A percentile compares a stretch with the other conserved stretches of the same genome.
phyloP scores from a whole-genome alignment of 2,888 invertebrate species.

The Dexiosoma caninum region DNA sequence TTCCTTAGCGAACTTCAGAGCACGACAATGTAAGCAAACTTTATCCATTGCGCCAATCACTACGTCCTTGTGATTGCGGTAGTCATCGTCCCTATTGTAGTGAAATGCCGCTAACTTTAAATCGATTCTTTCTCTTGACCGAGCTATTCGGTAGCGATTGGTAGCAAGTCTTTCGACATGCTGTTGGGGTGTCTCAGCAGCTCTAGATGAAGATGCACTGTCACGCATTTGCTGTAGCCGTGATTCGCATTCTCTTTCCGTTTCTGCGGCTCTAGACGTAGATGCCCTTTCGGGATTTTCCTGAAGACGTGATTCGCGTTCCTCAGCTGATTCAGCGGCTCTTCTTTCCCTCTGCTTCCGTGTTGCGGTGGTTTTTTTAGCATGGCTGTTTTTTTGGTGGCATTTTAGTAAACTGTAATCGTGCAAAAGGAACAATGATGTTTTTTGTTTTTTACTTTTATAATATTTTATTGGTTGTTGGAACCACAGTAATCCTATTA shows the following conservation, averaged over 20 bases:
- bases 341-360: too few species aligned
- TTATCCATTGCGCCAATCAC: constrained; percentile 18
- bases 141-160: constrained; percentile 25
- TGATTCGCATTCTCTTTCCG: constrained; percentile 26
- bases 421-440: constrained; percentile 14
- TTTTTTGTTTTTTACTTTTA: constrained; percentile 1
- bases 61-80: constrained; percentile 20
- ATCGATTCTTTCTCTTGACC: constrained; percentile 36
- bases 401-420: constrained; percentile 14
- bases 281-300: not conserved
- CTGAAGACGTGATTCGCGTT: not conserved
- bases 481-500: too few species aligned
- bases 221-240: constrained; percentile 19
- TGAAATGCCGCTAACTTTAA: constrained; percentile 33
- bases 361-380: too few species aligned
- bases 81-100: constrained; percentile 25
- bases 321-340: not conserved
- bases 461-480: too few species aligned
- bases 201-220: constrained; percentile 22
- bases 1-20: constrained; percentile 16
- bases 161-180: constrained; percentile 27
- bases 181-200: constrained; percentile 23
- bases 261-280: constrained; percentile 13
- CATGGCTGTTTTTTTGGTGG: constrained; percentile 18
- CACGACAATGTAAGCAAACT: constrained; percentile 44